Evolutionary conservation across 2,113 vertebrate genomes (phyloP), one percentile per base, ranked within the genome.

Genomic region (Macquaria australasica): DNA sequence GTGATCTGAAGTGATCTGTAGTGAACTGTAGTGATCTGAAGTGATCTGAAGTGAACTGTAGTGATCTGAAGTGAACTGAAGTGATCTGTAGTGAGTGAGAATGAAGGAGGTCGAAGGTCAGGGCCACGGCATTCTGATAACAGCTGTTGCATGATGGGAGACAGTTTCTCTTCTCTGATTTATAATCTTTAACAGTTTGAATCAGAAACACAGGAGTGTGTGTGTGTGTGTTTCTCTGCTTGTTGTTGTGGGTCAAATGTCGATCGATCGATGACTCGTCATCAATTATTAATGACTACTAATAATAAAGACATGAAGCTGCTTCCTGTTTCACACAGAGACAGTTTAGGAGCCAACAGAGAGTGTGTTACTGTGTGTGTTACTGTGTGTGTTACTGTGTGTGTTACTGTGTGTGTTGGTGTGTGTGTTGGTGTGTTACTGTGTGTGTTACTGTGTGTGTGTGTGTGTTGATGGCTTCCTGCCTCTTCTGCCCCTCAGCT

Each of bases 401-500:
- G 28, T 2, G 28, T 31, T 31, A 31, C 28, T 31, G 28, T 31
- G 31, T 21, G 14, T 25, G 23, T 20, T 64, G 51, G 41, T 69
- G 64, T 79, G 28, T 31, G 28, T n/a, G 20, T 6, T 79, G 60
- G n/a, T n/a, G 23, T 20, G 41, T 23, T 45, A 48, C 28, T 31
- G 28, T 31, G 77, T 55, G 62, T 55, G 34, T 48, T 5, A 39
- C 16, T 31, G 0, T 56, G 41, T 64, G 51, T 68, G 41, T 69
- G 64, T 79, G 28, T 31, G 28, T n/a, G 20, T 6, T 79, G 60
- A 69, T 67, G 76, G 50, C 18, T 59, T 76, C 48, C 39, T 72
- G 23, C 79, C 43, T 37, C 55, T 60, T n/a, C 39, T 41, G 28
- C 28, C 66, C 78, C 79, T n/a, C 91, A 99, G 98, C 94, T 97